Base-by-base conservation (phyloP, 2,888 invertebrate species). In the Zele albiditarsus region DNA sequence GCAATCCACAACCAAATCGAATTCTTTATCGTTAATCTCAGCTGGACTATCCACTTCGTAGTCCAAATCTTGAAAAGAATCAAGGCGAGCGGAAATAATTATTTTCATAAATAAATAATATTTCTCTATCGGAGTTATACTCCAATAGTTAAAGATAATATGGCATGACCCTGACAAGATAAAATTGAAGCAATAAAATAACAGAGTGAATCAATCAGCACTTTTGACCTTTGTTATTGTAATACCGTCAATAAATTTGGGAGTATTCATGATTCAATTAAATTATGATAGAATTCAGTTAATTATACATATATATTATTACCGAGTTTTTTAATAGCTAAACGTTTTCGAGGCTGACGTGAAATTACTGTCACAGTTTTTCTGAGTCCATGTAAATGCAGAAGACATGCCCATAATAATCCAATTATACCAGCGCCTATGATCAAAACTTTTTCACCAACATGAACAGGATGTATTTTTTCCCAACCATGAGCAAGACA, bases 381-480 rank as follows among this genome's bases (percentile, higher is more conserved):
- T 33, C 92, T 90, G 82, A 94, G 93, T 0, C 95, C 95, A 62
- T 93, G 93, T 6, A 93, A 90, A 84, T 95, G 94, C 0, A 95
- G 90, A 0, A 92, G 87, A 0, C 92, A 91, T 0, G 92, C 88
- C 94, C 94, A 95, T 0, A 95, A 88, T 23, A 90, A 82, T 84
- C 95, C 94, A 79, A 95, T 94, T 63, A 95, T 94, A 0, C 95
- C 95, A 71, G 94, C 94, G 0, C 95, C 95, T 0, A 92, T 90
- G 0, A 95, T 88, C 0, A 94, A 90, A 20, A 94, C 92, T 78
- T 91, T 92, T 49, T 91, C 85, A 0, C 94, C 94, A 0, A 94
- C 90, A 0, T 90, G 84, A 5, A 94, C 87, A 0, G 94, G 93
- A 16, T 91, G 89, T 1, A 93, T 91, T 68, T 91, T 90, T 80